Evolutionary conservation across 37 sponge, comb jelly and placozoan genomes (phyloP), one percentile per base, ranked within the genome.

Genomic region (Geodia barretti): DNA sequence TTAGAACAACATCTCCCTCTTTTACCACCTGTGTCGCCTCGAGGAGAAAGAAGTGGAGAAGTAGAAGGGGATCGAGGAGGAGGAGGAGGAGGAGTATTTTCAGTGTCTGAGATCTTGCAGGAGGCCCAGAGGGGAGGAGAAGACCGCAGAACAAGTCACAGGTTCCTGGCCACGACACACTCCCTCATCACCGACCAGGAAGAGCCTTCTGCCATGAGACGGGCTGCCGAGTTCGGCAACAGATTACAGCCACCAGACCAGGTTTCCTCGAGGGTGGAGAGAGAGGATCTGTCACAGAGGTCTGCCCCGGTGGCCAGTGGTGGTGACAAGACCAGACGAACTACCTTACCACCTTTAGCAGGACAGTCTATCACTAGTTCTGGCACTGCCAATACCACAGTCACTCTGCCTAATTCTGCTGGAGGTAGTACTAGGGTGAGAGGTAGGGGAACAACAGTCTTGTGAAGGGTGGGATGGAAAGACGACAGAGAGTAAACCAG

Each of bases 151-250:
- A 14, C 29, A 11, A 34, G 11, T 35, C 37, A 78, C 0, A 47
- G 7, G 11, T 47, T 47, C 54, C 7, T 47, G 14, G 54, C 54
- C 60, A 75, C 34, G 61, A 41, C 64, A 17, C 35, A 68, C 30
- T 35, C 64, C 58, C 82, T 81, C 39, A 73, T 73, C 25, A 30
- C 29, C 11, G 73, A 78, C 29, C 39, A 72, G 64, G 43, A 26
- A 4, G 79, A 78, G 72, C 84, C 84, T 1, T 74, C 62, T 36
- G 19, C 76, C 25, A 84, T 84, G 84, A 29, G 25, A 21, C 76
- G 76, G 67, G 84, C 77, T 1, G 77, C 38, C 29, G 77, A 84
- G 70, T 68, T 84, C 60, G 76, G 84, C 66, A n/a, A n/a, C 77
- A 23, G 39, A 68, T 76, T 39, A 65, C 72, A 20, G 65, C 83